These are phyloP conservation scores for Thereva unica DNA, from an alignment of 2,888 invertebrate species.

Conservation along the genomic window DNA sequence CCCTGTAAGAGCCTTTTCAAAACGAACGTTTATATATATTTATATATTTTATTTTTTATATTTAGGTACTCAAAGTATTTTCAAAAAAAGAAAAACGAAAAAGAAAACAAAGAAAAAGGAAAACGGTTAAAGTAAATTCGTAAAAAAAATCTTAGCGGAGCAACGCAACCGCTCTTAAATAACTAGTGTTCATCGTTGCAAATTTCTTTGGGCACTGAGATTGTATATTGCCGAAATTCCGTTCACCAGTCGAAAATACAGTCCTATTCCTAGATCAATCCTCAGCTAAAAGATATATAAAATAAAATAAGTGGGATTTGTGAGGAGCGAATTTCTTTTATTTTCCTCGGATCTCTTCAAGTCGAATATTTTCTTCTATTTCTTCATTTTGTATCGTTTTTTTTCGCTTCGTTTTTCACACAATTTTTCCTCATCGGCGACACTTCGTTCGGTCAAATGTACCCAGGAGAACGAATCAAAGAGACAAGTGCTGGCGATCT, in stretches of 20 bases:
- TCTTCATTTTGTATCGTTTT: too few relatives aligned
- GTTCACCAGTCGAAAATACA: constrained; percentile 3
- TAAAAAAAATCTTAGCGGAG: constrained; percentile 14
- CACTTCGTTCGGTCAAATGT: too few relatives aligned
- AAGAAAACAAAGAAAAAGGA: constrained; percentile 29
- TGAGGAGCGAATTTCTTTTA: background rate
- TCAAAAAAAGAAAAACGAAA: constrained; percentile 1
- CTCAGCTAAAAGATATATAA: constrained; percentile 8
- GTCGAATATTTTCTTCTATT: too few relatives aligned
- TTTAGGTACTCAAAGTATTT: too few relatives aligned
- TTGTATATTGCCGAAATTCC: constrained; percentile 7
- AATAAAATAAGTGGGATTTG: constrained; percentile 12
- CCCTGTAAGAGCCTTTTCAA: constrained; percentile 6
- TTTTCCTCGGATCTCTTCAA: background rate
- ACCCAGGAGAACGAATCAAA: too few relatives aligned
- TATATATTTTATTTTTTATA: background rate
- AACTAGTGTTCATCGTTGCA: constrained; percentile 53
- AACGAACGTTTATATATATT: constrained; percentile 9
- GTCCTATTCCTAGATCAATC: constrained; percentile 23
- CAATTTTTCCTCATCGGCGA: too few relatives aligned
- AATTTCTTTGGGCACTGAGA: constrained; percentile 56
- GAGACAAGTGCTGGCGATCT: too few relatives aligned
- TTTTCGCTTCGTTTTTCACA: too few relatives aligned
- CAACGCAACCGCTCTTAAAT: constrained; percentile 19
- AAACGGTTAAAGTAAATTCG: constrained; percentile 27